Evolutionary conservation across 1,140 invertebrate species (phyloP), one percentile per base, ranked within the genome.

Genomic region (Ylistrum balloti): DNA sequence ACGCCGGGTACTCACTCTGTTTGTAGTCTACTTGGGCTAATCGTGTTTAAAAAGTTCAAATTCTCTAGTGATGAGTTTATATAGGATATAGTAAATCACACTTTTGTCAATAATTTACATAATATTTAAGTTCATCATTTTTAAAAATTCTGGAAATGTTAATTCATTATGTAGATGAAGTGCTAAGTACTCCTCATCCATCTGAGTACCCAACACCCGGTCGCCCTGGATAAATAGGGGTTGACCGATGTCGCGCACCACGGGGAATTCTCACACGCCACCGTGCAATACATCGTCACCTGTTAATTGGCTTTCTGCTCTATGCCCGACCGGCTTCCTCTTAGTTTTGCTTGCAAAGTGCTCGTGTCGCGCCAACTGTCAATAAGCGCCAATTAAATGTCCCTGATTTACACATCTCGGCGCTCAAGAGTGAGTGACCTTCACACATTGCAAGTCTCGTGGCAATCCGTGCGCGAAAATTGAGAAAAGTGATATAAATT

Each of bases 301-400:
- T 74, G 56, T 74, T 74, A 74, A 74, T 74, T 74, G 56, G 22
- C 56, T 74, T 74, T 74, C 56, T 74, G 56, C 56, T 74, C 56
- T 74, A 74, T 74, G 56, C 56, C 56, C 56, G 56, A 74, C 56
- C 56, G n/a, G 7, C 56, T 74, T 74, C 56, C 56, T 74, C 56
- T 74, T n/a, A 1, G n/a, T 74, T n/a, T 74, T 28, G 56, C 45
- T 74, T 74, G 56, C 56, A 74, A 74, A 74, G 56, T 74, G 56
- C 56, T 74, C 56, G 9, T 28, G 56, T 74, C 56, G 56, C 56
- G 56, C 56, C 56, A 74, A 74, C 22, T n/a, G 56, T 74, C 56
- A 74, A 74, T 74, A 74, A 74, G 22, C 0, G 56, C 22, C 56
- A 74, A 74, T 74, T 74, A 74, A 74, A n/a, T 74, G 56, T 28